Conservation (phyloP, 2,888 invertebrate genomes). For the Drosophila longiperda region DNA sequence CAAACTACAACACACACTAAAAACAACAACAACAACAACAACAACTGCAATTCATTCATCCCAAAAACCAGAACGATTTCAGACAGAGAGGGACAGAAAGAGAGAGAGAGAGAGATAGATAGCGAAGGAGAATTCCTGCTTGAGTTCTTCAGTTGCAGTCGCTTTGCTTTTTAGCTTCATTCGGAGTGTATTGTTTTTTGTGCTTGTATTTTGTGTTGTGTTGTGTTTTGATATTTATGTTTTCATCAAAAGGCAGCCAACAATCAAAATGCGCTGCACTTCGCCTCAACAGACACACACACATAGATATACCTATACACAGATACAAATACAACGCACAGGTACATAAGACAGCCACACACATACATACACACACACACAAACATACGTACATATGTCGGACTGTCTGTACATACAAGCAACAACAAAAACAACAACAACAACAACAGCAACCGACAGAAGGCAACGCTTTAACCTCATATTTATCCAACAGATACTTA, state of each 20-base stretch:
- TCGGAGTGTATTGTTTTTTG: slow-evolving; percentile 37
- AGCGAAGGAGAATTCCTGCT: slow-evolving; percentile 40
- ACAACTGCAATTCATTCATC: slow-evolving; percentile 71
- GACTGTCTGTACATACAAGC: slow-evolving; percentile 25
- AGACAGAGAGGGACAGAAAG: slow-evolving; percentile 2
- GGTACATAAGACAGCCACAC: slow-evolving; percentile 46
- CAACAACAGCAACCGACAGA: slow-evolving; percentile 61
- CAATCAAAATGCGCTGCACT: slow-evolving; percentile 80
- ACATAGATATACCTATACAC: slow-evolving; percentile 13
- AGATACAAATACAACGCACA: slow-evolving; percentile 44
- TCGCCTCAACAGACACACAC: slow-evolving; percentile 52
- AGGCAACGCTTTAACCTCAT: slow-evolving; percentile 84
- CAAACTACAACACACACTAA: slow-evolving; percentile 22
- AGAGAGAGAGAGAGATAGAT: slow-evolving; percentile 16
- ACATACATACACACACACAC: slow-evolving; percentile 24
- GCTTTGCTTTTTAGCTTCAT: slow-evolving; percentile 33
- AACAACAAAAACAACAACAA: slow-evolving; percentile 27
- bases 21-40: slow-evolving; percentile 17
- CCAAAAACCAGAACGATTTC: slow-evolving; percentile 46
- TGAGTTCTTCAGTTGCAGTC: slow-evolving; percentile 52
- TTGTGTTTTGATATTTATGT: slow-evolving; percentile 77
- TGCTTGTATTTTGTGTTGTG: slow-evolving; percentile 31
- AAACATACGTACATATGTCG: slow-evolving; percentile 3
- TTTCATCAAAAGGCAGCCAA: slow-evolving; percentile 80
- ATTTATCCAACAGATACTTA: slow-evolving; percentile 84